These are phyloP conservation scores for Trissolcus brochymenae DNA, from an alignment of 2,888 invertebrate genomes.

Conservation along the genomic window DNA sequence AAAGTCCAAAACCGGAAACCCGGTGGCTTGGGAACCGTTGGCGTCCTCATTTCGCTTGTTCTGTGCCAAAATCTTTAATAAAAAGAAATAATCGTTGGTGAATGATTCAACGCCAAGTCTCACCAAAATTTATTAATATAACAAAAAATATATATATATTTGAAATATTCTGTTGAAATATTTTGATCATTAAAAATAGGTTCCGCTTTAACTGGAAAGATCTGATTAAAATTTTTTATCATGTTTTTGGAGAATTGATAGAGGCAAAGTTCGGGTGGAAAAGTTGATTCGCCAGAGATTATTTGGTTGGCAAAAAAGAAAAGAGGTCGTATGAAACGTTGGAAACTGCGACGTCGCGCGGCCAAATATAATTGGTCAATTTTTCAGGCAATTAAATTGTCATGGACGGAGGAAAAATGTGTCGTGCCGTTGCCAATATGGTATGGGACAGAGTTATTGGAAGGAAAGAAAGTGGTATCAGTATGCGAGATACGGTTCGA, in stretches of 20 bases:
- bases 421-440: conserved; percentile 41
- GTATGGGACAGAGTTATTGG: conserved; percentile 44
- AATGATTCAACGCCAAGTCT: conserved; percentile 14
- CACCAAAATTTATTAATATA: too few relatives aligned
- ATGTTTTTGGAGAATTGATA: too few relatives aligned
- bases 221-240: too few relatives aligned
- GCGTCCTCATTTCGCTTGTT: conserved; percentile 47
- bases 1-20: conserved; percentile 61
- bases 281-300: too few relatives aligned
- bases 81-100: conserved; percentile 35
- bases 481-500: conserved; percentile 76
- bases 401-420: conserved; percentile 26
- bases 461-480: conserved; percentile 70
- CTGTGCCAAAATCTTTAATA: conserved; percentile 51
- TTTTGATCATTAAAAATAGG: too few relatives aligned
- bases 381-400: conserved; percentile 42
- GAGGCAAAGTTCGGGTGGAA: too few relatives aligned
- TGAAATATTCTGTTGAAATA: too few relatives aligned
- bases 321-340: too few relatives aligned
- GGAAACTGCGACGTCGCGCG: too few relatives aligned
- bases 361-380: conserved; percentile 12
- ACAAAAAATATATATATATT: too few relatives aligned
- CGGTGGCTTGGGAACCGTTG: conserved; percentile 60
- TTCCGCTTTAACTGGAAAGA: too few relatives aligned
- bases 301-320: too few relatives aligned